phyloP scores from a whole-genome alignment of 2,797 vertebrate genomes.

The Hirundo rustica region DNA sequence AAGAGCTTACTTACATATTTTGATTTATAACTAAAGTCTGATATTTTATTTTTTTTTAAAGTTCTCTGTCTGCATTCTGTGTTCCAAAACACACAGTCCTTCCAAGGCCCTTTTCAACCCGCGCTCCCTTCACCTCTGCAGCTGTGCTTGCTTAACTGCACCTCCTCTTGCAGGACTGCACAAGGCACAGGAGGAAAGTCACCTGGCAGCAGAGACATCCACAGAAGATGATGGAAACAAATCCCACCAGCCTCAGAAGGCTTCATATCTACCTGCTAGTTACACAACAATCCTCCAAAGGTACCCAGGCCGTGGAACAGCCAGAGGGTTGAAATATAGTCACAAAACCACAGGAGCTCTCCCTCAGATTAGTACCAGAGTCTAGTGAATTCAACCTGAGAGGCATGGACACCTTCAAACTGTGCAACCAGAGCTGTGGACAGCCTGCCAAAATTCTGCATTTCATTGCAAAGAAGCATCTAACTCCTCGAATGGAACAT shows the following conservation, averaged over 20 bases:
- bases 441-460: background rate
- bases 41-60: background rate
- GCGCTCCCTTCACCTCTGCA: fast-evolving
- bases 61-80: background rate
- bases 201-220: background rate
- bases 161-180: background rate
- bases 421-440: background rate
- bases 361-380: background rate
- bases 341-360: background rate
- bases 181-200: background rate
- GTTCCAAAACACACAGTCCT: fast-evolving
- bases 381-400: background rate
- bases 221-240: background rate
- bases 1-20: background rate
- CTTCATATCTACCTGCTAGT: background rate
- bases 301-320: background rate
- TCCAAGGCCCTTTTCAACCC: background rate
- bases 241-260: background rate
- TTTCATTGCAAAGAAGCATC: background rate
- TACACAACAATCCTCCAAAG: background rate
- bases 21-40: background rate
- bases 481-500: background rate
- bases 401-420: background rate
- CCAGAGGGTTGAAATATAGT: background rate
- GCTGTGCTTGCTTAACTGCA: background rate